Evolutionary conservation across 64 coral and sea anemone species (phyloP).

Genomic region (Platygyra sinensis): DNA sequence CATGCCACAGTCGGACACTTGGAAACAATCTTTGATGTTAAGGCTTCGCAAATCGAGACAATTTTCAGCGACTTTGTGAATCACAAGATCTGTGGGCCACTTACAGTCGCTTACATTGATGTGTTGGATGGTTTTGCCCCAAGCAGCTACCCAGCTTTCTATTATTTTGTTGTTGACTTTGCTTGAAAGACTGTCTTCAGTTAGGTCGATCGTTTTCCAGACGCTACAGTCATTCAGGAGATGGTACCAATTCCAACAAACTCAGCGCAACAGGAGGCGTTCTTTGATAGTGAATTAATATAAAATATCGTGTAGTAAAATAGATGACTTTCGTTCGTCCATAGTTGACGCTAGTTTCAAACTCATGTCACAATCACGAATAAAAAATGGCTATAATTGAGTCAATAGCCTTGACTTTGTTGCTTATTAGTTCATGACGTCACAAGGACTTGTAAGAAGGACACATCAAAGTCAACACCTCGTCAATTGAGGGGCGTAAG

Average conservation of each 20-base stretch:
- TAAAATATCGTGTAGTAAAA: conserved; percentile 39
- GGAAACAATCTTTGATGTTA: conserved; percentile 73
- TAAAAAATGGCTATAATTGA: too few relatives aligned
- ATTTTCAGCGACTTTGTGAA: conserved; percentile 47
- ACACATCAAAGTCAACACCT: too few relatives aligned
- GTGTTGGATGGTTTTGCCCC: conserved; percentile 64
- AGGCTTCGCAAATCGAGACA: conserved; percentile 54
- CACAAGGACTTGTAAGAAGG: too few relatives aligned
- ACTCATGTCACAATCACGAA: too few relatives aligned
- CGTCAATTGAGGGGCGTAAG: too few relatives aligned
- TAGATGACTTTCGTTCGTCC: not conserved
- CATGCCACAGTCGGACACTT: conserved; percentile 62
- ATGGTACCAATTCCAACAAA: conserved; percentile 69
- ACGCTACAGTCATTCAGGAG: conserved; percentile 73
- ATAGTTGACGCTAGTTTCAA: not conserved
- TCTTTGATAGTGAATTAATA: conserved; percentile 54
- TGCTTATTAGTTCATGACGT: too few relatives aligned
- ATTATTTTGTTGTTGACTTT: conserved; percentile 64
- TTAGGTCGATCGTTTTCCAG: conserved; percentile 64
- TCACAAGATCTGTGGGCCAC: conserved; percentile 65
- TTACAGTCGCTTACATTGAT: conserved; percentile 67
- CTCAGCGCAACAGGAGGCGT: conserved; percentile 51
- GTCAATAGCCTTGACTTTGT: too few relatives aligned
- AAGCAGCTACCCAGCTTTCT: conserved; percentile 51
- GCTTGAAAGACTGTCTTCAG: conserved; percentile 49